Evolutionary conservation across 2,888 invertebrate species (phyloP), one percentile per base, ranked within the genome.

Genomic region (Drosophila mayaguana): DNA sequence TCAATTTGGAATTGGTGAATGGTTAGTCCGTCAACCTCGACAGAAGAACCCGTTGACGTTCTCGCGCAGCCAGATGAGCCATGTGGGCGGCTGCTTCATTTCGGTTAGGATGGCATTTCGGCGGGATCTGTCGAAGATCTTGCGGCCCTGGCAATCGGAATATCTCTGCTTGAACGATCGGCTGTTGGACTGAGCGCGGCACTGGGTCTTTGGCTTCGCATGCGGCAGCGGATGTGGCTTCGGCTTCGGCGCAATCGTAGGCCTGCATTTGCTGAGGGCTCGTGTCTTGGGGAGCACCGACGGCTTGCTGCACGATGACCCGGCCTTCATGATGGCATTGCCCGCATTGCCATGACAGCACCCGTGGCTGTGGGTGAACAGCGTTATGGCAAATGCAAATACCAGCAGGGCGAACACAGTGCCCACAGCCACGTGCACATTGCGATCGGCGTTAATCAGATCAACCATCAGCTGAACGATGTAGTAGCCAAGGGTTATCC

Each of bases 31-130:
- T 48, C 43, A 55, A 2, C 22, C 0, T 0, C 25, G 36, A 57
- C 45, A 14, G 12, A 71, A 48, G 5, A 42, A 48, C 5, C 53
- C 25, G 28, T 22, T 20, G 7, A n/a, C 11, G 22, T 12, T 25
- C 4, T 87, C 81, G 4, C 80, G 60, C 32, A 92, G 9, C 68
- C 81, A 83, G 18, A 90, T 34, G 16, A 92, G 14, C 48, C 90
- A 57, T 0, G 88, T 59, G 18, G 92, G 92, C 2, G 90, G 91
- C 8, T 85, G 81, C 50, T 90, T 92, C 90, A 90, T 91, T 45
- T 92, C 91, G 1, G 72, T 80, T 28, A 92, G 86, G 9, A 90
- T 78, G 9, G 84, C 66, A 50, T 81, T 87, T 16, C 85, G 73
- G 28, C 83, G 83, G 0, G 84, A 82, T 28, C 69, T 80, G 9